Conservation (phyloP, 2,888 invertebrate genomes). For the Drosophila subsilvestris region DNA sequence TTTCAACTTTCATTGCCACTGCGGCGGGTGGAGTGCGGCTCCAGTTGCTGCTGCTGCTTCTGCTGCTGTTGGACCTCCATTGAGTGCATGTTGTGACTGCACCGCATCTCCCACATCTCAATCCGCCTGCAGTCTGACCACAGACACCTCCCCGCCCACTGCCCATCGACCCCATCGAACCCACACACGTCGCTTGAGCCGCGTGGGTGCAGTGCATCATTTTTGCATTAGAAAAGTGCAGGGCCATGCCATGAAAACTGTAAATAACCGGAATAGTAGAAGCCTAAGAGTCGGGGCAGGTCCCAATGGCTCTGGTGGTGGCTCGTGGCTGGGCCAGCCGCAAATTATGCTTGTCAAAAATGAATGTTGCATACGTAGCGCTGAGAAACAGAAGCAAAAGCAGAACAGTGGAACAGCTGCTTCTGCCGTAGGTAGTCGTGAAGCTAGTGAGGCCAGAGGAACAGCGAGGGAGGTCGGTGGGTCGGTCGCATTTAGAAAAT, state of each 20-base stretch:
- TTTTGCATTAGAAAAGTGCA: slow-evolving; percentile 77
- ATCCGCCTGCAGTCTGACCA: slow-evolving; percentile 58
- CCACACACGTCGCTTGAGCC: slow-evolving; percentile 27
- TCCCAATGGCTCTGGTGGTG: slow-evolving; percentile 51
- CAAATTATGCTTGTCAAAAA: slow-evolving; percentile 79
- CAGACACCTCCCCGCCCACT: slow-evolving; percentile 58
- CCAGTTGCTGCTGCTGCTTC: slow-evolving; percentile 33
- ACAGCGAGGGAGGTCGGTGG: background rate
- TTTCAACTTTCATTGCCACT: slow-evolving; percentile 75
- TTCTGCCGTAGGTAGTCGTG: background rate
- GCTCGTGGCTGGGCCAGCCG: slow-evolving; percentile 52
- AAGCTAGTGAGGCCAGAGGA: background rate
- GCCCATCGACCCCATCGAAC: slow-evolving; percentile 18
- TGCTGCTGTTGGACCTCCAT: slow-evolving; percentile 45
- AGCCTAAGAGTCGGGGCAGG: slow-evolving; percentile 36
- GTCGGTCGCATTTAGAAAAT: slow-evolving; percentile 23
- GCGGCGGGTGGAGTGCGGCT: slow-evolving; percentile 37
- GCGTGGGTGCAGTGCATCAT: slow-evolving; percentile 72
- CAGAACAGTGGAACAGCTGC: slow-evolving; percentile 3
- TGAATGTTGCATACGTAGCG: slow-evolving; percentile 76
- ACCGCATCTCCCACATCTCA: slow-evolving; percentile 37
- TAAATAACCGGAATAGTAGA: slow-evolving; percentile 60
- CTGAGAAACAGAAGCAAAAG: slow-evolving; percentile 12
- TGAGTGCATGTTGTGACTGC: slow-evolving; percentile 62
- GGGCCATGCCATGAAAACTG: slow-evolving; percentile 66